phyloP scores from a whole-genome alignment of 2,888 invertebrate genomes.

The Patella caerulea region DNA sequence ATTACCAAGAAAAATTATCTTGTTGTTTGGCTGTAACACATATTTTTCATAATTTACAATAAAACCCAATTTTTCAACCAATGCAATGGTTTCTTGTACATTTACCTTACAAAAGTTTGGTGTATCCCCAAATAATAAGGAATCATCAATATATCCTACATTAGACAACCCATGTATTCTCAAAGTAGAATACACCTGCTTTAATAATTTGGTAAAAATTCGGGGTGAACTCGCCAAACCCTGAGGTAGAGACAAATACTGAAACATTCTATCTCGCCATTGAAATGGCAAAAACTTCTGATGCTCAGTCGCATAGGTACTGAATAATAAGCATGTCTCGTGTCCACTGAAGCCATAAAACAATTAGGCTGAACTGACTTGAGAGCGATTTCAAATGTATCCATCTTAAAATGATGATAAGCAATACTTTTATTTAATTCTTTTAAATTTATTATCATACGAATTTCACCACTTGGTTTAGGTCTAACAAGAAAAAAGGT shows the following conservation, averaged over 20 bases:
- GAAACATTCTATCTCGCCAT: conserved; percentile 20
- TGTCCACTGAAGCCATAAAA: conserved; percentile 9
- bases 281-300: background rate
- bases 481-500: background rate
- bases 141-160: conserved; percentile 4
- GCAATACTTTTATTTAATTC: conserved; percentile 17
- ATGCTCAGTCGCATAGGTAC: conserved; percentile 11
- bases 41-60: too few relatives aligned
- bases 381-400: background rate
- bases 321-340: conserved; percentile 24
- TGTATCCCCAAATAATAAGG: background rate
- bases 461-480: conserved; percentile 1
- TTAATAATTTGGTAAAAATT: conserved; percentile 26
- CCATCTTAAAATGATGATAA: conserved; percentile 22
- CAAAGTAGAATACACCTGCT: conserved; percentile 15
- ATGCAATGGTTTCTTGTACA: too few relatives aligned
- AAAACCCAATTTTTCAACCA: too few relatives aligned
- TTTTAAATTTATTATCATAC: conserved; percentile 10
- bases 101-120: background rate
- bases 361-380: background rate
- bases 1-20: too few relatives aligned
- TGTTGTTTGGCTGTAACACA: too few relatives aligned
- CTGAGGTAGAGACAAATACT: conserved; percentile 25
- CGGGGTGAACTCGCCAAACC: conserved; percentile 21
- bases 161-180: background rate